Evolutionary conservation across 2,888 invertebrate species (phyloP).

Genomic region (Pyrocoelia pectoralis): DNA sequence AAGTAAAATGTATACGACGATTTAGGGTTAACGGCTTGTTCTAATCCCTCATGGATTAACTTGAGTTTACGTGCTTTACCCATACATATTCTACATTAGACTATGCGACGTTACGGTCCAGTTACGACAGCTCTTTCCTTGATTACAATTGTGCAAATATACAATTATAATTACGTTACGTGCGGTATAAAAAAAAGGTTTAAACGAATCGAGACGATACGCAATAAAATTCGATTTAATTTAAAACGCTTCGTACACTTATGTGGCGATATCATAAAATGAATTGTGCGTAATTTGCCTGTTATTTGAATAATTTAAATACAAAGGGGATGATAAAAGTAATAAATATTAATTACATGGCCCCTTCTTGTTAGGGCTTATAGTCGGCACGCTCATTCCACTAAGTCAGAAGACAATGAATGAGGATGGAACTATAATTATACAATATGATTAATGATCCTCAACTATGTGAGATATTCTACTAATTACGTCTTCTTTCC

Average conservation of each 20-base stretch:
- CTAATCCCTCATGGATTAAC: neutral
- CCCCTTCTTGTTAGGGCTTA: conserved; percentile 5
- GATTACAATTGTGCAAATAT: neutral
- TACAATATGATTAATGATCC: conserved; percentile 1
- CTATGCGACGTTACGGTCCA: neutral
- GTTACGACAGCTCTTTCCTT: neutral
- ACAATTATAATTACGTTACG: neutral
- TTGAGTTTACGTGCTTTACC: neutral
- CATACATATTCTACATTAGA: neutral
- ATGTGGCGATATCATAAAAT: neutral
- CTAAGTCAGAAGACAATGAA: neutral
- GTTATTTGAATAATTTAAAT: conserved; percentile 8
- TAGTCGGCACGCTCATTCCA: neutral
- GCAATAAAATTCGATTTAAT: neutral
- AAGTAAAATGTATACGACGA: neutral
- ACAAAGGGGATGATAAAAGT: conserved; percentile 3
- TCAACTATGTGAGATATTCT: neutral
- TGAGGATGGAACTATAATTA: neutral
- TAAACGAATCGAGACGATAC: too few relatives aligned
- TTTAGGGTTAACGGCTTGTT: neutral
- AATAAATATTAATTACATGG: conserved; percentile 12
- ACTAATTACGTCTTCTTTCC: neutral
- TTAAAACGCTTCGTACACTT: neutral
- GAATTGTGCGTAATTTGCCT: conserved; percentile 3
- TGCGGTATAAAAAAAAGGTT: too few relatives aligned